These are phyloP conservation scores for Camponotus vicinus DNA, from an alignment of 1,140 invertebrate genomes.

Conservation along the genomic window DNA sequence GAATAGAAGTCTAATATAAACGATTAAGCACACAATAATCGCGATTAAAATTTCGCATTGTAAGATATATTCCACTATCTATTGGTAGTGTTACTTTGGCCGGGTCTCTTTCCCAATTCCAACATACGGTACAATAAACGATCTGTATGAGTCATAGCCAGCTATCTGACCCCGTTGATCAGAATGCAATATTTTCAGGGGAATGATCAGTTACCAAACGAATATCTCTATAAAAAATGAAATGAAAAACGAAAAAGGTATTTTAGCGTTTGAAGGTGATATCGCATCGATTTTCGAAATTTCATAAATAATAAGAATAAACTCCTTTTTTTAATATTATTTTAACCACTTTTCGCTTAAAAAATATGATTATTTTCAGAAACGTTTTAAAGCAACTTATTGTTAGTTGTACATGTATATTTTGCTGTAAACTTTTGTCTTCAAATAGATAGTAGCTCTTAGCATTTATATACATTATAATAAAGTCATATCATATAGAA, in stretches of 20 bases:
- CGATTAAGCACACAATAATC: not conserved
- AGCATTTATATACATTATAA: constrained; percentile 11
- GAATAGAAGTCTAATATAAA: no score
- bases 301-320: constrained; percentile 10
- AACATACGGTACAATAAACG: constrained; percentile 35
- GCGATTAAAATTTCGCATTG: not conserved
- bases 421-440: not conserved
- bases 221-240: constrained; percentile 42
- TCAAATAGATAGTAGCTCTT: not conserved
- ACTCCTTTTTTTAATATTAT: not conserved
- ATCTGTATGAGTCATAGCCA: constrained; percentile 55
- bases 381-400: not conserved
- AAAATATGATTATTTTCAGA: constrained; percentile 8
- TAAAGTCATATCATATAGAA: not conserved
- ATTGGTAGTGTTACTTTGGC: not conserved
- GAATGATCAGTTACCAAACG: constrained; percentile 67
- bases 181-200: constrained; percentile 55
- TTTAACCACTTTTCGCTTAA: not conserved
- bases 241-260: constrained; percentile 5
- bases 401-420: not conserved
- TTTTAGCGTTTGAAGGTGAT: constrained; percentile 15
- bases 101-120: constrained; percentile 20
- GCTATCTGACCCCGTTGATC: constrained; percentile 61
- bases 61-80: not conserved
- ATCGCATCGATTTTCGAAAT: constrained; percentile 14